These are phyloP conservation scores for Holothuria leucospilota DNA, from an alignment of 53 echinoderm and acorn worm species.

Conservation along the genomic window DNA sequence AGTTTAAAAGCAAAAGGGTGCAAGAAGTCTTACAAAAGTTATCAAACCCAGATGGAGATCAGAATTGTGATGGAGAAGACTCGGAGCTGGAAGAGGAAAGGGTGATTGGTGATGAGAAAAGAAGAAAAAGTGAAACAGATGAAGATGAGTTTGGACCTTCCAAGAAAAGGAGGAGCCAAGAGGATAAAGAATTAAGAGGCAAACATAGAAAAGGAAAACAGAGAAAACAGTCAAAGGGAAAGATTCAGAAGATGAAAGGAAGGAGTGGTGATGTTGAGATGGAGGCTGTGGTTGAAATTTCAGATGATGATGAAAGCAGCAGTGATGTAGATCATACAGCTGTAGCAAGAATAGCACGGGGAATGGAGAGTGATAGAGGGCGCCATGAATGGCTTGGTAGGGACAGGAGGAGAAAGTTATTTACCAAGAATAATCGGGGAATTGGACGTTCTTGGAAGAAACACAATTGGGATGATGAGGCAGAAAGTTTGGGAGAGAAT, in stretches of 20 bases:
- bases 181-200: slow-evolving; percentile 12
- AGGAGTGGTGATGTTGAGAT: background rate
- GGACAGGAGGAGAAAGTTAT: slow-evolving; percentile 4
- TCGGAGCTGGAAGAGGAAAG: slow-evolving; percentile 14
- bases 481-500: background rate
- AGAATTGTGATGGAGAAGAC: slow-evolving; percentile 1
- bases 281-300: background rate
- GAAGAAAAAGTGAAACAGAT: background rate
- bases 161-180: background rate
- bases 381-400: slow-evolving; percentile 26
- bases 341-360: slow-evolving; percentile 19
- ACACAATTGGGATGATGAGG: slow-evolving; percentile 9
- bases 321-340: slow-evolving; percentile 14
- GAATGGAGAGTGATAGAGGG: slow-evolving; percentile 33
- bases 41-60: slow-evolving; percentile 32
- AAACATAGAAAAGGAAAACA: slow-evolving; percentile 23
- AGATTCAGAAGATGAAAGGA: background rate
- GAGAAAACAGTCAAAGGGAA: slow-evolving; percentile 29
- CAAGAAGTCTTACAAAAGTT: slow-evolving; percentile 71
- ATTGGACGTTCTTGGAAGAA: slow-evolving; percentile 36
- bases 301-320: slow-evolving; percentile 55
- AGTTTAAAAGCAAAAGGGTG: slow-evolving; percentile 85
- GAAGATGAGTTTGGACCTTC: background rate
- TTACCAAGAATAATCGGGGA: slow-evolving; percentile 33
- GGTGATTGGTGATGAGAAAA: background rate